Evolutionary conservation across 2,797 vertebrate genomes (phyloP).

Genomic region (Notolepis coatsorum): DNA sequence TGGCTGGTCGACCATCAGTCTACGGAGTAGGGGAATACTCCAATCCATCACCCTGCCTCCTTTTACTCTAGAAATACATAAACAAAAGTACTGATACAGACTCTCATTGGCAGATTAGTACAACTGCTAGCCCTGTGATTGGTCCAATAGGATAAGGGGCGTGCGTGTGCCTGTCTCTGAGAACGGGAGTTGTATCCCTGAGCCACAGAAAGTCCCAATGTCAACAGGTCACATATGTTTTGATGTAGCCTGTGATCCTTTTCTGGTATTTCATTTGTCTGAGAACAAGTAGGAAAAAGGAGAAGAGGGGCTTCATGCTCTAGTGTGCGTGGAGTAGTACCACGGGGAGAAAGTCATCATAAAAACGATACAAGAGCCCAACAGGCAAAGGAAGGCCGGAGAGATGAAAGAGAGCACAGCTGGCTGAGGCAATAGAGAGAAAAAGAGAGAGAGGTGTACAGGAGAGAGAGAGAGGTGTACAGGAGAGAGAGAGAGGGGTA

Average conservation of each 20-base stretch:
- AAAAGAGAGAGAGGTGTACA: background rate
- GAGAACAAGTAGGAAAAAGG: slow-evolving; percentile 44
- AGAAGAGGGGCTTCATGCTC: slow-evolving; percentile 36
- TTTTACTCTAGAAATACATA: slow-evolving; percentile 33
- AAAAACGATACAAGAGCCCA: slow-evolving; percentile 56
- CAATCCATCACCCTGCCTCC: slow-evolving; percentile 54
- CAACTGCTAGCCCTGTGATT: background rate
- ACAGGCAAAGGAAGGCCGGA: slow-evolving; percentile 8
- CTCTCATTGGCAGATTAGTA: slow-evolving; percentile 28
- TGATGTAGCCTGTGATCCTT: background rate
- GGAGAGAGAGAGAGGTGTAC: background rate
- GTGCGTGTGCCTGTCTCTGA: slow-evolving; percentile 6
- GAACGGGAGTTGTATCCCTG: background rate
- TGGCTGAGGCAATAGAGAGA: slow-evolving; percentile 42
- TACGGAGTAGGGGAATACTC: slow-evolving; percentile 35
- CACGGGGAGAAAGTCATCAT: slow-evolving; percentile 39
- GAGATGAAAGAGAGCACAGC: slow-evolving; percentile 31
- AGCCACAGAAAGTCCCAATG: background rate
- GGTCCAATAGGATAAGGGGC: slow-evolving; percentile 21
- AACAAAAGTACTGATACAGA: background rate
- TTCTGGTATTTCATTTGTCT: slow-evolving; percentile 30
- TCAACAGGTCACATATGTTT: background rate
- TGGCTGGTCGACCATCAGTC: slow-evolving; percentile 39
- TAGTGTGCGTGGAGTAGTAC: slow-evolving; percentile 29
- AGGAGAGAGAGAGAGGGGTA: background rate